Evolutionary conservation across 2,113 vertebrate genomes (phyloP).

Genomic region (Anas platyrhynchos): DNA sequence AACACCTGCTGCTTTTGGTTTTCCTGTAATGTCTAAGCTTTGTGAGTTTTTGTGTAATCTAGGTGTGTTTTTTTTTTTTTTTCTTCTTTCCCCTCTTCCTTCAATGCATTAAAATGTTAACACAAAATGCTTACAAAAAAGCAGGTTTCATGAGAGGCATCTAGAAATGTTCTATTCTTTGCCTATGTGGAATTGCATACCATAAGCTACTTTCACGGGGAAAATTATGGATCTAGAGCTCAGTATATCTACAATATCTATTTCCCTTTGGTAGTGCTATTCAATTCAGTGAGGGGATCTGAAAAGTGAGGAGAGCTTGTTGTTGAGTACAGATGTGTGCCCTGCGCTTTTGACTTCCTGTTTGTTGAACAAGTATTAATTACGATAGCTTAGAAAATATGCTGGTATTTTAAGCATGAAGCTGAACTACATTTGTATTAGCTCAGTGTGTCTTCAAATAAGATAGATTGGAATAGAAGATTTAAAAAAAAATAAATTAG

Average conservation of each 20-base stretch:
- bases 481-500: conserved; percentile 45
- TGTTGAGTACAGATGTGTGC: not conserved
- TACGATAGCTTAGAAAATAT: conserved; percentile 40
- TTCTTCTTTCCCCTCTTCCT: not conserved
- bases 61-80: not conserved
- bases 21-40: conserved; percentile 26
- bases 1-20: conserved; percentile 47
- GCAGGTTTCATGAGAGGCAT: not conserved
- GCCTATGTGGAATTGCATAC: not conserved
- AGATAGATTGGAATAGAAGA: conserved; percentile 18
- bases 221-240: not conserved
- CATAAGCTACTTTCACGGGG: not conserved
- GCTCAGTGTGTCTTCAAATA: conserved; percentile 53
- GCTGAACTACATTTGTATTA: conserved; percentile 52
- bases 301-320: not conserved
- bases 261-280: not conserved
- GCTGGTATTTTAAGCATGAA: conserved; percentile 58
- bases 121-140: not conserved
- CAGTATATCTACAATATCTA: not conserved
- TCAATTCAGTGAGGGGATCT: conserved; percentile 8
- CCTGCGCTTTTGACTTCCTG: conserved; percentile 22
- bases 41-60: conserved; percentile 29
- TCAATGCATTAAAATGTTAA: not conserved
- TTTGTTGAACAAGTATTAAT: conserved; percentile 54
- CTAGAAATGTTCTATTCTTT: not conserved